These are phyloP conservation scores for Napeogenes inachia DNA, from an alignment of 2,888 invertebrate genomes.

Conservation along the genomic window DNA sequence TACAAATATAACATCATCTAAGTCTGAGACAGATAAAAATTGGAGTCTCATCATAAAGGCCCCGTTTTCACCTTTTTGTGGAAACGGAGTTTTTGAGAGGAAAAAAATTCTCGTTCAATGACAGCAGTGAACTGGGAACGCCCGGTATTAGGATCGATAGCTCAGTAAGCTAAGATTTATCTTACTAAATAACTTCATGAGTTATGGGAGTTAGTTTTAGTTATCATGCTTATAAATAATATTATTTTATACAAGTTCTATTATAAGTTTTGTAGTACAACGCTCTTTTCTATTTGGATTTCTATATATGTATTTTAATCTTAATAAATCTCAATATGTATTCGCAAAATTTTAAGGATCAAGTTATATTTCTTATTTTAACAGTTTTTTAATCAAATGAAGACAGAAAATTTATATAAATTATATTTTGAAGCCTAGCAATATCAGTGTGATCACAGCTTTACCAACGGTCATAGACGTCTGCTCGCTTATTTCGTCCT, in stretches of 20 bases:
- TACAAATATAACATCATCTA: conserved; percentile 21
- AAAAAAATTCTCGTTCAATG: conserved; percentile 22
- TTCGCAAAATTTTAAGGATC: no score
- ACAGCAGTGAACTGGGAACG: conserved; percentile 19
- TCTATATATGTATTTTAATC: no score
- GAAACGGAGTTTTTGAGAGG: conserved; percentile 26
- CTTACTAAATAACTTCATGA: neutral
- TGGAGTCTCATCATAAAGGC: conserved; percentile 26
- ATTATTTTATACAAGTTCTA: neutral
- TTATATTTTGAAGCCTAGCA: conserved; percentile 6
- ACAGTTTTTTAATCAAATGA: no score
- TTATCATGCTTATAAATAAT: neutral
- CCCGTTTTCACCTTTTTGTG: conserved; percentile 28
- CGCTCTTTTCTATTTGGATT: no score
- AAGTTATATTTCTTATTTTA: no score
- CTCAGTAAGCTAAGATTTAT: neutral
- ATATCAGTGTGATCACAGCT: neutral
- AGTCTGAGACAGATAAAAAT: conserved; percentile 25
- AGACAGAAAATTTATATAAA: neutral
- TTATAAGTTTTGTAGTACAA: no score
- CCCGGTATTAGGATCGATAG: conserved; percentile 7
- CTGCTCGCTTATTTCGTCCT: conserved; percentile 21
- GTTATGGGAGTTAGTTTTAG: no score
- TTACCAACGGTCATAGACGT: conserved; percentile 24
- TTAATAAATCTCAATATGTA: no score